These are phyloP conservation scores for Eriosoma lanigerum DNA, from an alignment of 1,140 invertebrate genomes.

Conservation along the genomic window DNA sequence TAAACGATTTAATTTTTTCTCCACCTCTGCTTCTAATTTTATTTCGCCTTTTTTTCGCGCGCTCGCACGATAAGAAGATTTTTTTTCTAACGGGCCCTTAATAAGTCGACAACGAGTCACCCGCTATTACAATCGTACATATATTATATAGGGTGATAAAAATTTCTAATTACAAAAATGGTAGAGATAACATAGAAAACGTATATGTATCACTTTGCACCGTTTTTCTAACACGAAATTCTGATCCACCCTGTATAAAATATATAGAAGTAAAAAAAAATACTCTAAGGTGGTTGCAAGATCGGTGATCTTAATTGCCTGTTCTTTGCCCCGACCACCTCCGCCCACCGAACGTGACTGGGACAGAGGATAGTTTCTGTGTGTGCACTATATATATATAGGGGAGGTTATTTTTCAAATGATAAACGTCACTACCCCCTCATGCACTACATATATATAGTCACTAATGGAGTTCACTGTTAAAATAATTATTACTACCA, in stretches of 20 bases:
- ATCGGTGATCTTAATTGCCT: conserved; percentile 51
- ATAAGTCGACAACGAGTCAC: conserved; percentile 46
- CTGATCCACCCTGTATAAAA: not conserved
- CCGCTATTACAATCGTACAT: not conserved
- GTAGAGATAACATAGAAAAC: no score
- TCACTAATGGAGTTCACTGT: conserved; percentile 51
- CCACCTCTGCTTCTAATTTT: conserved; percentile 30
- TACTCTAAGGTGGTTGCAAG: conserved; percentile 32
- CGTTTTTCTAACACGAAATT: no score
- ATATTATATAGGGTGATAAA: no score
- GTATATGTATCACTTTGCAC: no score
- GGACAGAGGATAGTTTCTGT: not conserved
- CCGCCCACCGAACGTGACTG: not conserved
- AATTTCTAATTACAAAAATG: no score
- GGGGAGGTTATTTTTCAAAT: conserved; percentile 43
- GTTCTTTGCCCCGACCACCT: not conserved
- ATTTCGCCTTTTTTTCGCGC: conserved; percentile 24
- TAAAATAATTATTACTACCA: conserved; percentile 50
- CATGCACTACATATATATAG: conserved; percentile 7
- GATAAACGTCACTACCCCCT: conserved; percentile 30
- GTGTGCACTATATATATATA: not conserved
- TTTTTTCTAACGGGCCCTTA: not conserved
- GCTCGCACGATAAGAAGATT: conserved; percentile 37
- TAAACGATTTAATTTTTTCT: conserved; percentile 52
- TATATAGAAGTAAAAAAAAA: not conserved